Evolutionary conservation across 2,797 vertebrate genomes (phyloP).

Genomic region (Rhodeus uyekii): DNA sequence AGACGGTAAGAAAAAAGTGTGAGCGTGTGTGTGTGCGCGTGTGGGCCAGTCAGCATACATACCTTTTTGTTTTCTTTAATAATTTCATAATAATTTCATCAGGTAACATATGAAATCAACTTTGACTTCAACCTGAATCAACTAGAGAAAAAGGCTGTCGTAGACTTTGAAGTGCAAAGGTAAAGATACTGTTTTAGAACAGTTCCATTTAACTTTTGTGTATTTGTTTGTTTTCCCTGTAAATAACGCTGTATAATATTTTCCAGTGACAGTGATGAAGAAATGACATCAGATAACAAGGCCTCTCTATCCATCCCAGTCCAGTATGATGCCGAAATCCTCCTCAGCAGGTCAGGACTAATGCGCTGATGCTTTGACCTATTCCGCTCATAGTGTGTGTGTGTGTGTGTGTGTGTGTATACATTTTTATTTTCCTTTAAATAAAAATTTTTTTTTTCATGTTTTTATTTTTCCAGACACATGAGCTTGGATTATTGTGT

Average conservation of each 20-base stretch:
- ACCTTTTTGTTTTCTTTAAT: not conserved
- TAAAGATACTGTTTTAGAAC: conserved; percentile 54
- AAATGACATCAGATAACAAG: conserved; percentile 71
- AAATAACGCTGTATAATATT: not conserved
- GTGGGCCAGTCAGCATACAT: not conserved
- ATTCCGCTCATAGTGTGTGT: not conserved
- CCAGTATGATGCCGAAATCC: conserved; percentile 81
- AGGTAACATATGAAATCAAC: conserved; percentile 82
- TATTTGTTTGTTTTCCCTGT: not conserved
- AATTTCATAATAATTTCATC: conserved; percentile 4
- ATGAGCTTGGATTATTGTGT: conserved; percentile 80
- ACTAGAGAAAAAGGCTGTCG: conserved; percentile 70
- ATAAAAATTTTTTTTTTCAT: no score
- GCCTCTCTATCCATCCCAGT: conserved; percentile 71
- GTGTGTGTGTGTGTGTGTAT: no score
- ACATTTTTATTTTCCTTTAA: no score
- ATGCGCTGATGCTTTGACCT: not conserved
- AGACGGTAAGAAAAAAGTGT: conserved; percentile 73
- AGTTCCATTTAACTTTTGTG: not conserved
- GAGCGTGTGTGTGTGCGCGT: not conserved
- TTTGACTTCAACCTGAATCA: conserved; percentile 85
- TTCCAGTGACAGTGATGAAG: conserved; percentile 79
- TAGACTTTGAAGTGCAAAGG: conserved; percentile 78
- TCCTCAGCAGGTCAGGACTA: conserved; percentile 78
- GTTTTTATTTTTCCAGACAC: conserved; percentile 71